These are phyloP conservation scores for Sylvilagus bachmani DNA, from an alignment of 2,113 vertebrate genomes.

Conservation along the genomic window DNA sequence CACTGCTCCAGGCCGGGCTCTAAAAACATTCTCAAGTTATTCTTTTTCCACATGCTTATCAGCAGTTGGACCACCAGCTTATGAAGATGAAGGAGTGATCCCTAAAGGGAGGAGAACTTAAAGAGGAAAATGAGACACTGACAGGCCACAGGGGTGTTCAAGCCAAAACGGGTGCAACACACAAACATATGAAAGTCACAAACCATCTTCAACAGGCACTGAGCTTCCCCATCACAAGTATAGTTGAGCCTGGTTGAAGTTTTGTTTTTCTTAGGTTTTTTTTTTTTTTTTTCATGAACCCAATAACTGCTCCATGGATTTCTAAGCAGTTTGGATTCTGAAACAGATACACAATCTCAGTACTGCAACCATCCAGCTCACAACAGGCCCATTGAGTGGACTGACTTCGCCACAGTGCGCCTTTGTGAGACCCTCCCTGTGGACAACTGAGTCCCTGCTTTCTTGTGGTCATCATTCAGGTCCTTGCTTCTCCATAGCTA, in stretches of 20 bases:
- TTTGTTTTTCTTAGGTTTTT: background rate
- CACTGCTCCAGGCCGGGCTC: background rate
- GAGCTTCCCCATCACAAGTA: background rate
- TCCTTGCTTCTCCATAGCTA: background rate
- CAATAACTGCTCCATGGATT: background rate
- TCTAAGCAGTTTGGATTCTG: background rate
- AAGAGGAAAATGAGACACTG: background rate
- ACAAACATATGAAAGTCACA: background rate
- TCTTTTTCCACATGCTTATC: background rate
- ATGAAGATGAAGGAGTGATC: background rate
- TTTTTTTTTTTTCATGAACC: background rate
- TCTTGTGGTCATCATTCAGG: background rate
- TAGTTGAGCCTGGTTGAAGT: conserved; percentile 5
- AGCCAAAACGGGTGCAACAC: background rate
- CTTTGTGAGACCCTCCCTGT: background rate
- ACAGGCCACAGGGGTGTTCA: background rate
- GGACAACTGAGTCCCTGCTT: background rate
- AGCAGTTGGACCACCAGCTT: background rate
- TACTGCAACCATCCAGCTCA: background rate
- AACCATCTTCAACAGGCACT: background rate
- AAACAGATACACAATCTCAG: background rate
- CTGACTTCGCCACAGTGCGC: background rate
- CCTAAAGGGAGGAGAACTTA: background rate
- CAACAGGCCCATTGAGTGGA: background rate
- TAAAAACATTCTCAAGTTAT: conserved; percentile 12